A percentile compares a stretch with the other conserved stretches of the same genome.
Evolutionary conservation across 2,797 vertebrate species (phyloP).

Genomic region (Otus scops): DNA sequence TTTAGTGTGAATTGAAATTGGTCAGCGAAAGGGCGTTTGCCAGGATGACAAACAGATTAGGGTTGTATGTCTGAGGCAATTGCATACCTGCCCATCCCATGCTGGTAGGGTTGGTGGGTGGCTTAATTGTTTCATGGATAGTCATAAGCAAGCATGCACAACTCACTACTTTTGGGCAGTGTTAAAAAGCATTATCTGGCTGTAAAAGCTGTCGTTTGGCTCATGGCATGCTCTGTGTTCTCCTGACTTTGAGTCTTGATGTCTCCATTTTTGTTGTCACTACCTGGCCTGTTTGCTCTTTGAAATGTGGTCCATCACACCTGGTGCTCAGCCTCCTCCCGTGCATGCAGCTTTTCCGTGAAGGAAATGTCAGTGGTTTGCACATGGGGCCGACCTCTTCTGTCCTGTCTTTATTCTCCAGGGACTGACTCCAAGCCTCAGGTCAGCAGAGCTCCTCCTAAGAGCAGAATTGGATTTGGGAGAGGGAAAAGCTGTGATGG

Average conservation of each 20-base stretch:
- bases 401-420: neutral
- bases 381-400: neutral
- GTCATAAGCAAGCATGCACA: neutral
- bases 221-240: neutral
- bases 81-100: slow-evolving; percentile 8
- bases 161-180: neutral
- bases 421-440: neutral
- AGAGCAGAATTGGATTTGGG: neutral
- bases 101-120: neutral
- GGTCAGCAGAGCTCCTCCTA: neutral
- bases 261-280: neutral
- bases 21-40: neutral
- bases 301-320: neutral
- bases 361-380: neutral
- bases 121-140: neutral
- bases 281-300: neutral
- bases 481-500: neutral
- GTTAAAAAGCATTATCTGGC: neutral
- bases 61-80: neutral
- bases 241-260: neutral
- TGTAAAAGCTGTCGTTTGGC: neutral
- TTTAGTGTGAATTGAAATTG: slow-evolving; percentile 23
- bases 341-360: neutral
- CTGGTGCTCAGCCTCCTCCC: neutral
- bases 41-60: neutral